A percentile compares a stretch with the other conserved stretches of the same genome.
These are phyloP conservation scores for Cinclus mexicanus DNA, from an alignment of 2,113 vertebrate genomes.

Conservation along the genomic window DNA sequence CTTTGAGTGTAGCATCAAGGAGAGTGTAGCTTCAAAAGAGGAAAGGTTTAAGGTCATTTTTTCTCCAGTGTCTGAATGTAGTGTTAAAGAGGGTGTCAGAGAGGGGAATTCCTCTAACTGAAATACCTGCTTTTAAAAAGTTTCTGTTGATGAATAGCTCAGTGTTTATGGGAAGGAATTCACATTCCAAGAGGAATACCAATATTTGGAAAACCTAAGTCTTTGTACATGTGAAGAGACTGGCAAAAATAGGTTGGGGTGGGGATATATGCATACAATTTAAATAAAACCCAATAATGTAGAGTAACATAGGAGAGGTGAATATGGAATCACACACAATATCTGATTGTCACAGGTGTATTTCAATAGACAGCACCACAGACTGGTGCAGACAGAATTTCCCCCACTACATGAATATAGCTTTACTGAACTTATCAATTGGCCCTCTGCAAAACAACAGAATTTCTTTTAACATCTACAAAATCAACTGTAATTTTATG, in stretches of 20 bases:
- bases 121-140: not conserved
- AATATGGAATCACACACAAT: not conserved
- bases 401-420: not conserved
- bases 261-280: not conserved
- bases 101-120: not conserved
- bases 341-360: not conserved
- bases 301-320: not conserved
- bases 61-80: not conserved
- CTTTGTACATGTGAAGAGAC: not conserved
- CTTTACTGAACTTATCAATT: not conserved
- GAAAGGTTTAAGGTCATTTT: not conserved
- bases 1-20: not conserved
- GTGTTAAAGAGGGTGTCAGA: not conserved
- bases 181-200: not conserved
- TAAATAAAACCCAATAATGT: not conserved
- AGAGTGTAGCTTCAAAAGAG: not conserved
- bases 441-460: not conserved
- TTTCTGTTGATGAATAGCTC: not conserved
- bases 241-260: not conserved
- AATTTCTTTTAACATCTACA: not conserved
- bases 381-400: not conserved
- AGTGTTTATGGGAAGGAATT: not conserved
- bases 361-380: not conserved
- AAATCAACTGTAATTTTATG: not conserved
- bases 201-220: not conserved